Evolutionary conservation across 2,113 vertebrate species (phyloP).

Genomic region (Turnix velox): DNA sequence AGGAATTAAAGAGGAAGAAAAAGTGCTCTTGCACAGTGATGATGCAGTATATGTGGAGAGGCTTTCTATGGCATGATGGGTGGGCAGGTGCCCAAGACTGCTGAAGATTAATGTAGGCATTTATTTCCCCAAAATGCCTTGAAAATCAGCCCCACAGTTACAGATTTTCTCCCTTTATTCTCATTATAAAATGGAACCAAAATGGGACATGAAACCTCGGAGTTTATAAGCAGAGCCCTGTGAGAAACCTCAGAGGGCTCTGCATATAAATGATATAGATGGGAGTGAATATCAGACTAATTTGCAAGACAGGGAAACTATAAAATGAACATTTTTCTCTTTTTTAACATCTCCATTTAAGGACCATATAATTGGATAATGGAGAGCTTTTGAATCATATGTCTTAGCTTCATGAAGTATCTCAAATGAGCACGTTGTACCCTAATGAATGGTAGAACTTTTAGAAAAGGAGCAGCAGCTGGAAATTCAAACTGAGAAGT

Average conservation of each 20-base stretch:
- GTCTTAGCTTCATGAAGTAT: not conserved
- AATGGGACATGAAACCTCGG: not conserved
- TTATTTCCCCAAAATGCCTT: not conserved
- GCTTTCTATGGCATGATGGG: not conserved
- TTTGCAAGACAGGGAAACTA: not conserved
- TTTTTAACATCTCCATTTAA: not conserved
- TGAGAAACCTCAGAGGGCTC: not conserved
- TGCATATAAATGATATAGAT: not conserved
- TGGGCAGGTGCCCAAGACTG: not conserved
- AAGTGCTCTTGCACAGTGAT: not conserved
- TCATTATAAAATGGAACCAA: not conserved
- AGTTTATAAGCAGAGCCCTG: no score
- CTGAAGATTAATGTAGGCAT: not conserved
- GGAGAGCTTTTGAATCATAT: not conserved
- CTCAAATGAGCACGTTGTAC: not conserved
- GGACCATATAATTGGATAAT: not conserved
- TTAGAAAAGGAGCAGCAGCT: not conserved
- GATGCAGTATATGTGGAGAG: not conserved
- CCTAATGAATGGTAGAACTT: not conserved
- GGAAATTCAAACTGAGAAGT: not conserved
- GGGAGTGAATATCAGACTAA: not conserved
- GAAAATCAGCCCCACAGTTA: not conserved
- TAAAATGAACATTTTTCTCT: not conserved
- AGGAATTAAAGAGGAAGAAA: not conserved
- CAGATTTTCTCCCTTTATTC: not conserved